Conservation (phyloP, 1,140 invertebrate species). For the Meloidogyne exigua region DNA sequence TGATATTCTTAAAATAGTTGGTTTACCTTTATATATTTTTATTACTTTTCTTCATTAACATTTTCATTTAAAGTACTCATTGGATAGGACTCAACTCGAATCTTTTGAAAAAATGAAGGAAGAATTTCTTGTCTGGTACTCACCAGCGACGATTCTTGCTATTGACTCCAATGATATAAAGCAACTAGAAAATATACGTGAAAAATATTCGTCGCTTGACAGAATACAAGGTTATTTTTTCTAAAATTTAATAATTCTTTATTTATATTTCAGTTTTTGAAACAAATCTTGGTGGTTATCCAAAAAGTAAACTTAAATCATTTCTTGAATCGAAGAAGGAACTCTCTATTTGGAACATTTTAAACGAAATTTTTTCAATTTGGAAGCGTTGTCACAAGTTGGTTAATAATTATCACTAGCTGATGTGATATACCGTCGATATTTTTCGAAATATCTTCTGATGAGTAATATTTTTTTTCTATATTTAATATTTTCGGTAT, state of each 20-base stretch:
- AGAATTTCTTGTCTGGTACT: slow-evolving; percentile 50
- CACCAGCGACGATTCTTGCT: slow-evolving; percentile 47
- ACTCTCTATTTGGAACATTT: slow-evolving; percentile 37
- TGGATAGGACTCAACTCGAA: slow-evolving; percentile 28
- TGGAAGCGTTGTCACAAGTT: slow-evolving; percentile 43
- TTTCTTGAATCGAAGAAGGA: slow-evolving; percentile 39
- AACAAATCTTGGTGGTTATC: slow-evolving; percentile 42
- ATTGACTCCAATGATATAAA: slow-evolving; percentile 46
- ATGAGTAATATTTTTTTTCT: too few species aligned
- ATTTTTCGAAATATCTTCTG: too few species aligned
- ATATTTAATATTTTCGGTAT: too few species aligned
- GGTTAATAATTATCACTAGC: too few species aligned
- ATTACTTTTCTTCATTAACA: slow-evolving; percentile 15
- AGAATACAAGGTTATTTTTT: slow-evolving; percentile 27
- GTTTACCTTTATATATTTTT: slow-evolving; percentile 10
- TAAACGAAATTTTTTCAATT: slow-evolving; percentile 49
- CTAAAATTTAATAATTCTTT: slow-evolving; percentile 6
- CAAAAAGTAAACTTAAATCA: slow-evolving; percentile 45
- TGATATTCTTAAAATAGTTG: slow-evolving; percentile 37
- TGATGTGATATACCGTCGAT: too few species aligned
- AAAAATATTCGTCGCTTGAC: slow-evolving; percentile 41
- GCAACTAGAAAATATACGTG: slow-evolving; percentile 40
- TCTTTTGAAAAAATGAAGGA: slow-evolving; percentile 48
- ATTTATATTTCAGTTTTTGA: slow-evolving; percentile 43
- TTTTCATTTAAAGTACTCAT: slow-evolving; percentile 30